phyloP scores from a whole-genome alignment of 2,113 vertebrate genomes.

The Theristicus caerulescens region DNA sequence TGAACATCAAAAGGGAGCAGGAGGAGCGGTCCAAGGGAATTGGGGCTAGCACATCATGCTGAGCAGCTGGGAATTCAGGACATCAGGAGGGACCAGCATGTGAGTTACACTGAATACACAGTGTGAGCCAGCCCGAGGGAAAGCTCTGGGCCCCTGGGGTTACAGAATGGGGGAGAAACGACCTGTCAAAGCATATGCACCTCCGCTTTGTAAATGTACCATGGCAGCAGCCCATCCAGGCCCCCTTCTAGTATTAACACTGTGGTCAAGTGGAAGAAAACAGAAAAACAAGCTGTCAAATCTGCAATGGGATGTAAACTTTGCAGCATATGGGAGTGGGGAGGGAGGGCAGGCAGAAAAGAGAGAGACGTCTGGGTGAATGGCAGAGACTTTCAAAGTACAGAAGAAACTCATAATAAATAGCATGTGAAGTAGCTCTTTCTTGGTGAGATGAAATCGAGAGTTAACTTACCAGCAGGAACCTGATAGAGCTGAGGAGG shows the following conservation, averaged over 20 bases:
- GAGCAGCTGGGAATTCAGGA: slow-evolving; percentile 43
- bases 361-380: background rate
- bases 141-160: background rate
- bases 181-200: background rate
- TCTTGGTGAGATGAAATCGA: background rate
- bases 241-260: background rate
- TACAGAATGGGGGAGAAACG: background rate
- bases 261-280: background rate
- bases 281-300: background rate
- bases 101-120: background rate
- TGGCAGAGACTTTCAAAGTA: background rate
- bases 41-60: background rate
- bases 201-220: background rate
- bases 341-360: background rate
- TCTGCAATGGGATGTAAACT: background rate
- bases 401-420: background rate
- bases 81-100: background rate
- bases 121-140: background rate
- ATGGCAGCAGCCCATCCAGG: background rate
- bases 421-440: background rate
- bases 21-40: background rate
- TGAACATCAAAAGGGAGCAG: slow-evolving; percentile 24
- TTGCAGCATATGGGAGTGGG: background rate
- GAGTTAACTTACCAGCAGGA: slow-evolving; percentile 75
- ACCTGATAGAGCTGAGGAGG: slow-evolving; percentile 83